Conservation (phyloP, 2,113 vertebrate genomes). For the Hipposideros armiger region DNA sequence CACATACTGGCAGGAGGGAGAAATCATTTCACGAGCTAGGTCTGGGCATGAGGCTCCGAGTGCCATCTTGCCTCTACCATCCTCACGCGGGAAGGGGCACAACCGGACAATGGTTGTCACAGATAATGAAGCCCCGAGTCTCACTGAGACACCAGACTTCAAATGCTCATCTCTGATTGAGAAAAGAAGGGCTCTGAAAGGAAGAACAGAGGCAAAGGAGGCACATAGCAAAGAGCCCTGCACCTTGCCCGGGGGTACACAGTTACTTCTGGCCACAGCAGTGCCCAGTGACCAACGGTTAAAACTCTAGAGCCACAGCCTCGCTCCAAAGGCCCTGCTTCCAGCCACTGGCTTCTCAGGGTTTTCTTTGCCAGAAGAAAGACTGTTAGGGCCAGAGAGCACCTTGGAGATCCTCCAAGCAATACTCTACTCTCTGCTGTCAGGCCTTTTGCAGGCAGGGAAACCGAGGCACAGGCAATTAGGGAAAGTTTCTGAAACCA, state of each 20-base stretch:
- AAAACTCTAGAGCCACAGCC: background rate
- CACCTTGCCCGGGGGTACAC: background rate
- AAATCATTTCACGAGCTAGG: background rate
- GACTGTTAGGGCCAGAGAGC: background rate
- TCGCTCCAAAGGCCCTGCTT: background rate
- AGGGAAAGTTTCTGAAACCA: background rate
- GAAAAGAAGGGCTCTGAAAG: background rate
- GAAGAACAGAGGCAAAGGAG: background rate
- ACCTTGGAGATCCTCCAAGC: background rate
- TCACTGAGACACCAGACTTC: fast-evolving
- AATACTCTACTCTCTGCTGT: background rate
- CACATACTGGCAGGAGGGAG: fast-evolving
- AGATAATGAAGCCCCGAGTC: background rate
- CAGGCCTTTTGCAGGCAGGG: background rate
- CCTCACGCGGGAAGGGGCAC: fast-evolving
- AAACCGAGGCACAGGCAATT: background rate
- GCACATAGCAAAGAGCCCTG: fast-evolving
- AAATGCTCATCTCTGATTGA: fast-evolving
- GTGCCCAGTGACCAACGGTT: background rate
- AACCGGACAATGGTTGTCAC: fast-evolving
- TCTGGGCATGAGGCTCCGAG: fast-evolving
- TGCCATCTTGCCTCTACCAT: fast-evolving
- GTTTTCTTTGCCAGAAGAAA: background rate
- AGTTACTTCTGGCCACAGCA: fast-evolving
- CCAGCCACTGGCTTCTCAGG: background rate